Conservation (phyloP, 2,888 invertebrate species). For the Sarcophaga rosellei region DNA sequence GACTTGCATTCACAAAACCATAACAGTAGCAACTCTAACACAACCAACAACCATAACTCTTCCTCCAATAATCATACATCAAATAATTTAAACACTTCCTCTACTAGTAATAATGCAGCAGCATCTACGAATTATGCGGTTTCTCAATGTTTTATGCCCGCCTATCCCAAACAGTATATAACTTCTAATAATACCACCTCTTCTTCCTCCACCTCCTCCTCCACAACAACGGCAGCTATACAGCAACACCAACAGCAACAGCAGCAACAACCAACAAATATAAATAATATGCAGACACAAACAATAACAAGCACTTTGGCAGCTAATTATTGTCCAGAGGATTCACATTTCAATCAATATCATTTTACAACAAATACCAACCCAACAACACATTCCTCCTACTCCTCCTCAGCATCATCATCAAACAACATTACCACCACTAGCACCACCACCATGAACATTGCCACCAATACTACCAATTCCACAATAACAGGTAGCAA, state of each 20-base stretch:
- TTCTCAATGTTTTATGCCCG: slow-evolving; percentile 77
- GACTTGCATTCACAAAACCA: slow-evolving; percentile 63
- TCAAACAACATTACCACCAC: not conserved
- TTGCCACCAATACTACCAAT: slow-evolving; percentile 21
- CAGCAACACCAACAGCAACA: slow-evolving; percentile 43
- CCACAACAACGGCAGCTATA: slow-evolving; percentile 2
- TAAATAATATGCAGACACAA: slow-evolving; percentile 64
- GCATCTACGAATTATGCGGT: slow-evolving; percentile 65
- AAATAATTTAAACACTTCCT: slow-evolving; percentile 19
- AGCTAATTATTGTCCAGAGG: slow-evolving; percentile 70
- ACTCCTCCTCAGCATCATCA: not conserved
- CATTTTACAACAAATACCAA: slow-evolving; percentile 20
- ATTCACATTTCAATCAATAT: slow-evolving; percentile 65
- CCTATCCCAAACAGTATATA: slow-evolving; percentile 73
- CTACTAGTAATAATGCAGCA: slow-evolving; percentile 24
- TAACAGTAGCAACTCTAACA: too few relatives aligned
- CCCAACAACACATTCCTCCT: slow-evolving; percentile 14
- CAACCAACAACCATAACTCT: slow-evolving; percentile 24
- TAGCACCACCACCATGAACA: slow-evolving; percentile 13
- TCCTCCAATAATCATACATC: slow-evolving; percentile 37
- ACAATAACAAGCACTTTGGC: slow-evolving; percentile 68
- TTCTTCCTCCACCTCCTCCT: slow-evolving; percentile 30
- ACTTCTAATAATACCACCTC: slow-evolving; percentile 15
- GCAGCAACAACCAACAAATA: slow-evolving; percentile 53
- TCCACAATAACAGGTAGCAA: slow-evolving; percentile 11